Evolutionary conservation across 1,140 invertebrate species (phyloP), one percentile per base, ranked within the genome.

Genomic region (Steinernema khuongi): DNA sequence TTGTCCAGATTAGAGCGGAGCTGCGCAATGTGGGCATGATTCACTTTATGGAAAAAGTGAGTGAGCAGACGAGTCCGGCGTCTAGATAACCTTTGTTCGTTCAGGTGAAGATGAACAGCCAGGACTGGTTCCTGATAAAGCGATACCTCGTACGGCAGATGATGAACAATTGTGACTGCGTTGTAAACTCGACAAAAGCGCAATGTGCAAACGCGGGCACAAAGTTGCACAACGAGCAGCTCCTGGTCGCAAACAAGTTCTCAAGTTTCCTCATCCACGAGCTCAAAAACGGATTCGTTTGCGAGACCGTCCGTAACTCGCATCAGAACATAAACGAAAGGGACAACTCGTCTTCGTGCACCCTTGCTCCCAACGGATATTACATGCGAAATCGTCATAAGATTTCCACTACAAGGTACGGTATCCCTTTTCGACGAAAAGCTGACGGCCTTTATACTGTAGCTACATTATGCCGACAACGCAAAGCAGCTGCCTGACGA

Each of bases 221-320:
- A 7, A 68, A 68, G 22, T 31, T 68, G 29, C 67, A 68, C 67
- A 31, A 68, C 32, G 67, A 68, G 29, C 67, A 68, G 22, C 32
- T 68, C 17, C 32, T 68, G 2, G 67, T 68, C 2, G 67, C 67
- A 14, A 68, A 68, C 67, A 68, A 68, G 22, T 68, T 68, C 32
- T 68, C 67, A 4, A 68, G 67, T 22, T 68, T 68, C 22, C 67
- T 68, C 32, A 68, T 68, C 32, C 67, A 68, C 67, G 67, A 68
- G 31, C 32, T 68, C 29, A 68, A 68, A 22, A 68, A 68, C 32
- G 67, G 67, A 33, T 68, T 68, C 31, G 67, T 68, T 29, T 68
- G 67, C 22, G 67, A 68, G 32, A 68, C 67, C 4, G 67, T 68
- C 29, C 29, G 67, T n/a, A 68, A 31, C 18, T 68, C 67, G 4